Conservation (phyloP, 1,140 invertebrate genomes). For the Ostrea edulis region DNA sequence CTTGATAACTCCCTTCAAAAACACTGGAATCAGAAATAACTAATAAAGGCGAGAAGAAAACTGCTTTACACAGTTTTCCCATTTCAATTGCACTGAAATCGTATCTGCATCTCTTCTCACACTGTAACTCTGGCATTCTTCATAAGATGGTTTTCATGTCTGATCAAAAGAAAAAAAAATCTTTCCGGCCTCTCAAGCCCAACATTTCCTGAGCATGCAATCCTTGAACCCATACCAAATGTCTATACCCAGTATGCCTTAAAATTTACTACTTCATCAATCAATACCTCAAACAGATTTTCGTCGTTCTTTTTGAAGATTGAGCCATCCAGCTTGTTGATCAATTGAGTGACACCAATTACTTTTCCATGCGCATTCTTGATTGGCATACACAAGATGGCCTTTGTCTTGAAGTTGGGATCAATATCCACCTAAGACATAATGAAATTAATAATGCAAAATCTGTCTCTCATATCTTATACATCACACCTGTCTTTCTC, state of each 20-base stretch:
- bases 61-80: background rate
- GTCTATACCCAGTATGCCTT: background rate
- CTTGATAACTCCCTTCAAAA: background rate
- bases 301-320: slow-evolving; percentile 94
- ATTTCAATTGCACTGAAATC: slow-evolving; percentile 1
- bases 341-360: slow-evolving; percentile 95
- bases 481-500: background rate
- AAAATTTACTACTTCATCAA: background rate
- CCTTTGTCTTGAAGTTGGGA: slow-evolving; percentile 92
- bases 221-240: background rate
- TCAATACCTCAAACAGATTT: slow-evolving; percentile 82
- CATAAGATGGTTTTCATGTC: slow-evolving; percentile 13
- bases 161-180: background rate
- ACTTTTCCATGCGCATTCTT: slow-evolving; percentile 89
- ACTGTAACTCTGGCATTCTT: background rate
- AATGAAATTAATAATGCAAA: background rate
- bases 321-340: slow-evolving; percentile 94
- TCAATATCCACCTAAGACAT: slow-evolving; percentile 87
- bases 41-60: background rate
- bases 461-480: background rate
- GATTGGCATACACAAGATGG: slow-evolving; percentile 96
- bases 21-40: background rate
- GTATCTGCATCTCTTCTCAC: background rate
- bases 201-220: background rate
- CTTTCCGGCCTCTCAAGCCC: background rate